phyloP scores from a whole-genome alignment of 2,888 invertebrate species.

The Eupithecia exiguata region DNA sequence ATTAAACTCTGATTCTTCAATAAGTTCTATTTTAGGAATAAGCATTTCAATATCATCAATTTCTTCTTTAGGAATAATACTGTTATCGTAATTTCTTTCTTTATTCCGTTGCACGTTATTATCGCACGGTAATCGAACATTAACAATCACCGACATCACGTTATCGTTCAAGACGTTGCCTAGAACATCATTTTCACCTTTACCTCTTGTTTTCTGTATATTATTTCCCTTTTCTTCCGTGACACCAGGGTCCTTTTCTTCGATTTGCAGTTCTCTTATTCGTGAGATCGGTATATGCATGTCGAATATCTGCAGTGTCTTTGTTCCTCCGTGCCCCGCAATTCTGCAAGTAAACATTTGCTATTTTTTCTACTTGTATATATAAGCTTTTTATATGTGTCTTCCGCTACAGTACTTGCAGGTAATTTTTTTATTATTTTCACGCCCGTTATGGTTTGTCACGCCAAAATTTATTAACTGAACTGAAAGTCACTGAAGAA shows the following conservation, averaged over 20 bases:
- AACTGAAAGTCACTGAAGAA: neutral
- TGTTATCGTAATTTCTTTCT: neutral
- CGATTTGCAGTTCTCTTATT: constrained; percentile 26
- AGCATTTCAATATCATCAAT: constrained; percentile 4
- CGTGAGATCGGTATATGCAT: constrained; percentile 20
- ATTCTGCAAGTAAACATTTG: constrained; percentile 34
- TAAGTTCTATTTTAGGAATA: constrained; percentile 9
- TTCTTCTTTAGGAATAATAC: constrained; percentile 18
- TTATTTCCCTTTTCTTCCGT: constrained; percentile 7
- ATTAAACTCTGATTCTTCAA: neutral
- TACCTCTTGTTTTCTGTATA: neutral
- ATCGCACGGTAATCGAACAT: constrained; percentile 21
- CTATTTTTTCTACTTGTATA: constrained; percentile 26
- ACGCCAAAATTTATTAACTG: neutral
- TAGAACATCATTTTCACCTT: constrained; percentile 5
- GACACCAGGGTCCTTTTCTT: constrained; percentile 10
- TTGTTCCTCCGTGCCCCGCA: constrained; percentile 24
- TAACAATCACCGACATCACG: constrained; percentile 28
- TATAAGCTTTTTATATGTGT: neutral
- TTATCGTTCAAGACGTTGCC: constrained; percentile 21
- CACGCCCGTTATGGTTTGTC: neutral
- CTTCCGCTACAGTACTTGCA: neutral
- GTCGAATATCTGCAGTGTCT: constrained; percentile 22
- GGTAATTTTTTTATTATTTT: neutral
- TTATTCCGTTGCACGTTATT: constrained; percentile 6